phyloP scores from a whole-genome alignment of 1,140 invertebrate species.

The Dreissena rostriformis region DNA sequence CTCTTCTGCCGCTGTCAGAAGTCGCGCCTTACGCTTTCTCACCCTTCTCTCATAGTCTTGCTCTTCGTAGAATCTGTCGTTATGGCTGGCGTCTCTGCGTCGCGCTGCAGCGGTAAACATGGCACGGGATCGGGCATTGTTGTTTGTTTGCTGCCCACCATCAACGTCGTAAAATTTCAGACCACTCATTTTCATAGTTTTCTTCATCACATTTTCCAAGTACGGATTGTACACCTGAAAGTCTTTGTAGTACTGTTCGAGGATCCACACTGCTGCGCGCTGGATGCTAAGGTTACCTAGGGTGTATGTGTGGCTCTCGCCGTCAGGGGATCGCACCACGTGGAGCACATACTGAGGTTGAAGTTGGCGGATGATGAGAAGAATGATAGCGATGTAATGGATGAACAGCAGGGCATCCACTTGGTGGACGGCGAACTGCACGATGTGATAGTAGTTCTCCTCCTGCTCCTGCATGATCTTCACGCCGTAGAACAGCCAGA shows the following conservation, averaged over 20 bases:
- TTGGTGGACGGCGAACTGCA: conserved; percentile 94
- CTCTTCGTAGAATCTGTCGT: conserved; percentile 97
- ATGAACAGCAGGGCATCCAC: conserved; percentile 97
- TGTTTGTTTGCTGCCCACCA: conserved; percentile 81
- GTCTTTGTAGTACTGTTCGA: conserved; percentile 97
- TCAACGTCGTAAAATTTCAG: conserved; percentile 99
- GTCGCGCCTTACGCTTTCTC: conserved; percentile 92
- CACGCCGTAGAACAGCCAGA: conserved; percentile 99
- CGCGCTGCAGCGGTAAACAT: conserved; percentile 84
- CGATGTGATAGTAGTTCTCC: conserved; percentile 84
- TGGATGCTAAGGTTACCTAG: conserved; percentile 96
- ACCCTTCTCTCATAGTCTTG: conserved; percentile 97
- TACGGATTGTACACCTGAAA: conserved; percentile 99
- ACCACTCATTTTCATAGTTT: conserved; percentile 82
- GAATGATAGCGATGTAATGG: conserved; percentile 95
- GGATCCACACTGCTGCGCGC: conserved; percentile 94
- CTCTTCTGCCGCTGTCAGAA: conserved; percentile 97
- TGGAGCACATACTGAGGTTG: conserved; percentile 95
- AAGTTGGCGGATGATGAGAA: conserved; percentile 95
- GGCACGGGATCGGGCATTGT: conserved; percentile 82
- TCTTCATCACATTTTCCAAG: conserved; percentile 82
- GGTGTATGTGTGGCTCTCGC: conserved; percentile 87
- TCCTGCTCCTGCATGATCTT: conserved; percentile 82
- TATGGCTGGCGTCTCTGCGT: conserved; percentile 93
- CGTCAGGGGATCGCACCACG: conserved; percentile 96